Conservation (phyloP, 2,797 vertebrate genomes). For the Epinephelus malabaricus region DNA sequence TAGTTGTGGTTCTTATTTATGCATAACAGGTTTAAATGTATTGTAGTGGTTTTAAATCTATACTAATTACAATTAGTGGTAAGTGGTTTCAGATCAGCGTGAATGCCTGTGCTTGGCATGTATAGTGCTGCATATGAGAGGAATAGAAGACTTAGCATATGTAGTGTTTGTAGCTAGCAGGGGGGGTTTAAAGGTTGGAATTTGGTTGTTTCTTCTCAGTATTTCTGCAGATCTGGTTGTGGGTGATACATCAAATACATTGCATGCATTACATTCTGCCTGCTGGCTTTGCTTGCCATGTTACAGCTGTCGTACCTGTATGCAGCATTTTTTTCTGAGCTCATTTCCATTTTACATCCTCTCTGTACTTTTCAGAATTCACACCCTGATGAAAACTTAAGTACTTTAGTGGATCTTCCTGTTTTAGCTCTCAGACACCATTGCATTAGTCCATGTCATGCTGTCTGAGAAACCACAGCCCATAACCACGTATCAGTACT, state of each 20-base stretch:
- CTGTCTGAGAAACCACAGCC: constrained; percentile 5
- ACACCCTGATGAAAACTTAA: not conserved
- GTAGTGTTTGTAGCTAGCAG: not conserved
- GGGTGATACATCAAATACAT: not conserved
- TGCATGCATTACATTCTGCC: not conserved
- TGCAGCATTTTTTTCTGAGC: not conserved
- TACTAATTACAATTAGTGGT: not conserved
- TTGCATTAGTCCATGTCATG: no score
- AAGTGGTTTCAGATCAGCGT: not conserved
- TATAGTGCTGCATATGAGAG: not conserved
- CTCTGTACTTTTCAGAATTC: not conserved
- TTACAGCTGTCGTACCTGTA: not conserved
- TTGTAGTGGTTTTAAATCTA: not conserved
- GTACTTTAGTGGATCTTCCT: not conserved
- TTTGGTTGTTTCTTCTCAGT: not conserved
- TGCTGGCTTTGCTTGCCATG: not conserved
- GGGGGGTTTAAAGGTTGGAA: not conserved
- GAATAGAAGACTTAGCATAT: not conserved
- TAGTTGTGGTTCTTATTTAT: not conserved
- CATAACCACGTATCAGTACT: constrained; percentile 11
- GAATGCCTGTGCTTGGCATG: not conserved
- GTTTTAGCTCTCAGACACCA: not conserved
- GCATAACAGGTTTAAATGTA: not conserved
- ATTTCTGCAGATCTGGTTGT: not conserved
- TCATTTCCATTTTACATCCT: not conserved